These are phyloP conservation scores for Tetropium fuscum DNA, from an alignment of 2,888 invertebrate genomes.

Conservation along the genomic window DNA sequence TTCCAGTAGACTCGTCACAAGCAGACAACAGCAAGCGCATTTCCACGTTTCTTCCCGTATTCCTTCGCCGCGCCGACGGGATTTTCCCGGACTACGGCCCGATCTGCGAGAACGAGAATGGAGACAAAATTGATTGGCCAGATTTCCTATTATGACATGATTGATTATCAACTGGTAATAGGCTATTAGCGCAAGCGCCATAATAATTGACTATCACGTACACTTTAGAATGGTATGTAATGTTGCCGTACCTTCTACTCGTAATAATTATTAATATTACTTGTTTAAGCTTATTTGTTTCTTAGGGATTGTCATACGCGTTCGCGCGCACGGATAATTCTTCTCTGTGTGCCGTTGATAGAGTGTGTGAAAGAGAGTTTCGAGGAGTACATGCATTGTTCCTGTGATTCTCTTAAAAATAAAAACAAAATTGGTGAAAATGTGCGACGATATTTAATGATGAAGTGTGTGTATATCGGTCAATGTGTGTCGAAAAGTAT, in stretches of 20 bases:
- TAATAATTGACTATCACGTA: slow-evolving; percentile 18
- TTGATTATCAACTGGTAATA: slow-evolving; percentile 58
- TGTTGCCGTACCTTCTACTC: slow-evolving; percentile 7
- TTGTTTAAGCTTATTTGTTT: slow-evolving; percentile 15
- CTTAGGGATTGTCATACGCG: slow-evolving; percentile 2
- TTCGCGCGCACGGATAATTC: slow-evolving; percentile 11
- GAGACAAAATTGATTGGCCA: slow-evolving; percentile 50
- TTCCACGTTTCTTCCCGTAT: no score
- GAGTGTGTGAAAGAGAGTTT: background rate
- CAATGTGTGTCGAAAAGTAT: slow-evolving; percentile 8
- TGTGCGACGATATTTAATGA: slow-evolving; percentile 20
- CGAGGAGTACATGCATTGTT: background rate
- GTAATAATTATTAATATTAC: slow-evolving; percentile 8
- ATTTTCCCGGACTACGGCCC: slow-evolving; percentile 19
- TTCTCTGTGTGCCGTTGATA: background rate
- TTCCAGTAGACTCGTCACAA: no score
- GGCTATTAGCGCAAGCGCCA: slow-evolving; percentile 48
- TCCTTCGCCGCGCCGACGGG: background rate
- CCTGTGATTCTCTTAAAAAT: background rate
- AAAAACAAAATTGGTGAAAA: background rate
- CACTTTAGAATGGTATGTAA: slow-evolving; percentile 10
- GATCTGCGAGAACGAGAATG: slow-evolving; percentile 7
- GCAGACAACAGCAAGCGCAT: no score
- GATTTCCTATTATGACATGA: slow-evolving; percentile 56
- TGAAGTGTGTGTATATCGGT: slow-evolving; percentile 18